Percentiles rank a stretch among this genome's conserved stretches.
These are phyloP conservation scores for Drosophila flavopinicola DNA, from an alignment of 2,888 invertebrate species.

Conservation along the genomic window DNA sequence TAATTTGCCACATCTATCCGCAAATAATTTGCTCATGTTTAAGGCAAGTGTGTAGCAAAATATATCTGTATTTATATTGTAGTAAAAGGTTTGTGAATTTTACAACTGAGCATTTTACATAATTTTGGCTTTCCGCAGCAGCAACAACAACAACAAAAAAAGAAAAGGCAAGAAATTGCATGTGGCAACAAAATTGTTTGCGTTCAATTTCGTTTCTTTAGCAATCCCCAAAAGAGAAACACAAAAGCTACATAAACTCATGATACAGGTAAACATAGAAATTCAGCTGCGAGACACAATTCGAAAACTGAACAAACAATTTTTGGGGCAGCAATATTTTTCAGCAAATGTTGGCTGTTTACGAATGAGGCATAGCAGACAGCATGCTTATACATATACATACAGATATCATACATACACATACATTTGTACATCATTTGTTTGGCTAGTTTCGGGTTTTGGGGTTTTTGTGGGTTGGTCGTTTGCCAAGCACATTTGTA, in stretches of 20 bases:
- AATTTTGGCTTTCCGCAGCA: background rate
- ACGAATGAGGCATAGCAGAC: constrained; percentile 5
- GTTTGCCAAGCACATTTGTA: constrained; percentile 65
- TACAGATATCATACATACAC: background rate
- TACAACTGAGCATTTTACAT: constrained; percentile 3
- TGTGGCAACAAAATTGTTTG: background rate
- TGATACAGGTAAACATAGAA: constrained; percentile 14
- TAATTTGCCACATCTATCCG: constrained; percentile 25
- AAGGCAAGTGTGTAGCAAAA: constrained; percentile 19
- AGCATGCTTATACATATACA: constrained; percentile 16
- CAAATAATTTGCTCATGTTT: constrained; percentile 25
- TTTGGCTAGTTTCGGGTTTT: constrained; percentile 33
- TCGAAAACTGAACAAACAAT: constrained; percentile 54
- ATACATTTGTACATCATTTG: constrained; percentile 54
- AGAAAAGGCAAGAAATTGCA: constrained; percentile 3
- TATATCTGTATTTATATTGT: constrained; percentile 2
- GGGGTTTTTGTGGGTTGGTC: constrained; percentile 40
- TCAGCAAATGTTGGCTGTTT: constrained; percentile 6
- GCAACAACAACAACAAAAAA: background rate
- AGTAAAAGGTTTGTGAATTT: constrained; percentile 3
- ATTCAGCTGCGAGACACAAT: constrained; percentile 6
- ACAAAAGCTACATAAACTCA: constrained; percentile 10
- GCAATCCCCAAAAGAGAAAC: constrained; percentile 2
- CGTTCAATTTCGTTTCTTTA: background rate
- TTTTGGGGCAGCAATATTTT: constrained; percentile 48